Percentiles rank a stretch among this genome's conserved stretches.
Evolutionary conservation across 2,888 invertebrate genomes (phyloP).

Genomic region (Scaptomyza tumidula): DNA sequence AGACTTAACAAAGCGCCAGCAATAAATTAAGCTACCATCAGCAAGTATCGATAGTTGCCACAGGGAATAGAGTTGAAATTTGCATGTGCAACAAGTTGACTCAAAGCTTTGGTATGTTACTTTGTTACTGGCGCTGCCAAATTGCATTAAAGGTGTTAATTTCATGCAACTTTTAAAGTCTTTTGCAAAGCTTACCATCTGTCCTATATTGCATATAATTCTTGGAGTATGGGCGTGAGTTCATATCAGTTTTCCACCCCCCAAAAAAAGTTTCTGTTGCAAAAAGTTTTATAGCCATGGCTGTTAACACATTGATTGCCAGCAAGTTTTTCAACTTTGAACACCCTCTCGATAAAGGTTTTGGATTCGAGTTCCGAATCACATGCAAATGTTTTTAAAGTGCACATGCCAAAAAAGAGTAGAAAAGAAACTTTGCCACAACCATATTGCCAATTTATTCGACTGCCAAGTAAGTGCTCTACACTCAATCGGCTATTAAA

Average conservation of each 20-base stretch:
- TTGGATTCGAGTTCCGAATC: conserved; percentile 40
- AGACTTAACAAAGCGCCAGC: conserved; percentile 34
- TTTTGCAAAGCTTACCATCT: conserved; percentile 38
- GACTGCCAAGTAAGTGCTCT: conserved; percentile 17
- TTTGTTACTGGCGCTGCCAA: conserved; percentile 26
- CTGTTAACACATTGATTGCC: conserved; percentile 78
- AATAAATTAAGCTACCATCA: conserved; percentile 50
- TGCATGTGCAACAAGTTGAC: conserved; percentile 56
- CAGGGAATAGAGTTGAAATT: conserved; percentile 16
- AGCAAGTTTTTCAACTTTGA: conserved; percentile 57
- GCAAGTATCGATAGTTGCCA: conserved; percentile 37
- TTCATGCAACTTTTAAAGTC: conserved; percentile 42
- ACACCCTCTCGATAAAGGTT: conserved; percentile 33
- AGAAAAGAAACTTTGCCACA: conserved; percentile 34
- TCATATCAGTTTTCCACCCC: conserved; percentile 22
- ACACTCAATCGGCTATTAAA: background rate
- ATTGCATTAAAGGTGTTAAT: conserved; percentile 69
- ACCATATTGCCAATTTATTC: conserved; percentile 55
- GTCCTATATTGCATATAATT: background rate
- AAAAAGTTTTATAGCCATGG: conserved; percentile 66
- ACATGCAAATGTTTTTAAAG: conserved; percentile 70
- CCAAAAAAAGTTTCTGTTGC: conserved; percentile 55
- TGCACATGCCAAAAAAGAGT: conserved; percentile 36
- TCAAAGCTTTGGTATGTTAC: conserved; percentile 9
- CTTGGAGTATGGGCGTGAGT: background rate